Evolutionary conservation across 2,888 invertebrate species (phyloP).

Genomic region (Stenodema calcarata): DNA sequence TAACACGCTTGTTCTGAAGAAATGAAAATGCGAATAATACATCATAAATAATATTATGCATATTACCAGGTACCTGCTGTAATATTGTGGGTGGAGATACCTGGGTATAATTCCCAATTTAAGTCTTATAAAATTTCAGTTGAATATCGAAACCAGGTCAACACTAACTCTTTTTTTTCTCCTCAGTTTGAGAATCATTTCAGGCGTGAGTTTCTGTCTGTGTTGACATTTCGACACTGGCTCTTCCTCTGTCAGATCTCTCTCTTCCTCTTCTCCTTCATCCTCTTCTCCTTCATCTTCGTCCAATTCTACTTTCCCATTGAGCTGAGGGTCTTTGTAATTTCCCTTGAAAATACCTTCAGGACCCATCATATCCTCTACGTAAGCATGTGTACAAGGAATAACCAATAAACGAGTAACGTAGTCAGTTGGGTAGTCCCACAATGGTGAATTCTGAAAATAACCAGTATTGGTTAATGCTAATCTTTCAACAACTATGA

Average conservation of each 20-base stretch:
- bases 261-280: background rate
- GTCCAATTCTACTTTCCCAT: background rate
- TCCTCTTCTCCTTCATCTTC: background rate
- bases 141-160: background rate
- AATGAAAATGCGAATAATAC: background rate
- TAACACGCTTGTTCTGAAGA: background rate
- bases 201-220: background rate
- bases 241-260: background rate
- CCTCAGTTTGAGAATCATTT: constrained; percentile 3
- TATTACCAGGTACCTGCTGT: too few species aligned
- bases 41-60: background rate
- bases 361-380: constrained; percentile 34
- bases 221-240: background rate
- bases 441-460: constrained; percentile 21
- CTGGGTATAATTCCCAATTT: too few species aligned
- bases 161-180: constrained; percentile 3
- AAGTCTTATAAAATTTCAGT: background rate
- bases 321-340: background rate
- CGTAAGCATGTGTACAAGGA: background rate
- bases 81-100: too few species aligned
- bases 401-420: constrained; percentile 28
- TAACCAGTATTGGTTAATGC: background rate
- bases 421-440: constrained; percentile 32
- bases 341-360: constrained; percentile 48
- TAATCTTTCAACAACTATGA: too few species aligned